Base-by-base conservation (phyloP, 2,113 vertebrate species). In the Empidonax alnorum region DNA sequence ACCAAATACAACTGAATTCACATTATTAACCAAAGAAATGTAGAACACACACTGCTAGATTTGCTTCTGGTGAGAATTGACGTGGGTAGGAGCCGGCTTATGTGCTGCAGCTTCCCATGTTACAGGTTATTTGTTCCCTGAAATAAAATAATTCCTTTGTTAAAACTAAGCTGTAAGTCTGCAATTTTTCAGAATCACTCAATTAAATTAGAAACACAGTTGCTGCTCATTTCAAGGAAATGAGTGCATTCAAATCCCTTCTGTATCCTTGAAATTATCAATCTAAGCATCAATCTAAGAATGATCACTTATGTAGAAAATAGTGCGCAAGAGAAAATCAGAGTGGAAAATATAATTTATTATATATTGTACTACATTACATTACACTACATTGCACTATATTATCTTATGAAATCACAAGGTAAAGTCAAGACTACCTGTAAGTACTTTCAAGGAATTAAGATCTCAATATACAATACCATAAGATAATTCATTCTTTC, bases 1-100 rank as follows among this genome's bases (percentile, higher is more conserved):
- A 96, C 59, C 62, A 94, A 93, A 85, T 63, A 71, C 50, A 61
- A 42, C 69, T 91, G 81, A 91, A 78, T 85, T 89, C 55, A 83
- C 37, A 62, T 87, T 93, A 73, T 88, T 90, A 85, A 76, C 30
- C 49, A 56, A 46, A 52, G 61, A 87, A 79, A 71, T 62, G 76
- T 7, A 59, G 89, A 97, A 88, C 19, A 73, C 47, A 72, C 6
- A 12, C 12, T 67, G 20, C 73, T 77, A 71, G 55, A 52, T 80
- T 85, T 83, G 24, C 37, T 81, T 73, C 62, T 75, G 52, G 27
- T 66, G 31, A 63, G 49, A 94, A 86, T 0, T 21, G 25, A 71
- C 44, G 63, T 28, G 49, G 23, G 11, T 65, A n/a, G 65, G n/a
- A 86, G 37, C 14, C 30, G 22, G 24, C 42, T 93, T 53, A 49